Conservation (phyloP, 2,888 invertebrate genomes). For the Desoria tigrina region DNA sequence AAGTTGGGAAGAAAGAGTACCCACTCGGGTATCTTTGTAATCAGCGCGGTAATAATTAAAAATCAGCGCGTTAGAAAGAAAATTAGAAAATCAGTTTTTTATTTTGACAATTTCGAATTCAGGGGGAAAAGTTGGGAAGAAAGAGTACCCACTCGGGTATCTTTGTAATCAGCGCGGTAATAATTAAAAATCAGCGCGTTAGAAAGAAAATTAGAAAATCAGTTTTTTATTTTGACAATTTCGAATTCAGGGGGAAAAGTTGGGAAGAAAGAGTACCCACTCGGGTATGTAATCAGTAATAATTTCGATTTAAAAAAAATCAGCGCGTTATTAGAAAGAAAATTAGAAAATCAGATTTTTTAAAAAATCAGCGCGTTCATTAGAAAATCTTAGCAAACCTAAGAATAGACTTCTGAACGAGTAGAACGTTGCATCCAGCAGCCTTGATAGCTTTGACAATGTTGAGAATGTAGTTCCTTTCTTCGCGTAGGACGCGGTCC, state of each 20-base stretch:
- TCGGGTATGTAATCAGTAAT: conserved; percentile 14
- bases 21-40: no score
- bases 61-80: no score
- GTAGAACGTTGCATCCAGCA: conserved; percentile 93
- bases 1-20: no score
- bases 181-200: not conserved
- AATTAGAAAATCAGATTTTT: conserved; percentile 6
- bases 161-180: not conserved
- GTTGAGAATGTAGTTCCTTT: conserved; percentile 94
- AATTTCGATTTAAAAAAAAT: not conserved
- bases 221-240: no score
- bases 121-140: no score
- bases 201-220: no score
- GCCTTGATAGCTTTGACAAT: conserved; percentile 99
- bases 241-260: no score
- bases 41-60: no score
- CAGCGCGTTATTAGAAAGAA: no score
- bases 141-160: conserved; percentile 27
- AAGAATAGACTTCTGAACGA: conserved; percentile 81
- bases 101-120: no score
- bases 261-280: no score
- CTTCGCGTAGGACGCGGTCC: conserved; percentile 97
- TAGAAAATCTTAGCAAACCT: conserved; percentile 60
- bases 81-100: no score
- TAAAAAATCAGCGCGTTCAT: not conserved